phyloP scores from a whole-genome alignment of 1,140 invertebrate genomes.

The Gonatopus flavifemur region DNA sequence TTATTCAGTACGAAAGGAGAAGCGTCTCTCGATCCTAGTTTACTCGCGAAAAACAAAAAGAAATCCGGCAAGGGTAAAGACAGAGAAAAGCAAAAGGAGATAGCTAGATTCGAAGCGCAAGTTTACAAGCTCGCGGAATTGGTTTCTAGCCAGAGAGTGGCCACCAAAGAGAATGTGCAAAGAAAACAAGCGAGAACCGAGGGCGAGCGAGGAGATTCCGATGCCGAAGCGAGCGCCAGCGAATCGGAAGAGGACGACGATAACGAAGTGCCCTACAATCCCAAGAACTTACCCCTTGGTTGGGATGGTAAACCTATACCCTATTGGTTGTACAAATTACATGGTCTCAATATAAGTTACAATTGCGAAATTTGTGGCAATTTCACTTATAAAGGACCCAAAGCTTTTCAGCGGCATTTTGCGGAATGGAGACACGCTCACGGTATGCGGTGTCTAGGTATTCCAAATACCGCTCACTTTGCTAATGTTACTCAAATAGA shows the following conservation, averaged over 20 bases:
- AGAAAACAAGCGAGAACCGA: slow-evolving; percentile 96
- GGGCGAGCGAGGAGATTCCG: slow-evolving; percentile 90
- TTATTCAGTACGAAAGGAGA: slow-evolving; percentile 96
- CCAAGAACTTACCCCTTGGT: slow-evolving; percentile 97
- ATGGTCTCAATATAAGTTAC: slow-evolving; percentile 98
- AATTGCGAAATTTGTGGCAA: slow-evolving; percentile 99
- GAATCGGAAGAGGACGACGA: slow-evolving; percentile 88
- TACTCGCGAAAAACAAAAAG: slow-evolving; percentile 85
- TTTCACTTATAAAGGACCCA: slow-evolving; percentile 98
- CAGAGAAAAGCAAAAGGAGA: slow-evolving; percentile 76
- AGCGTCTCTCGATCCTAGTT: slow-evolving; percentile 82
- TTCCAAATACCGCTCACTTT: slow-evolving; percentile 99
- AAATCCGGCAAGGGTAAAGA: slow-evolving; percentile 67
- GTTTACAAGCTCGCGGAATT: slow-evolving; percentile 85
- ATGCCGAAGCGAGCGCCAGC: slow-evolving; percentile 83
- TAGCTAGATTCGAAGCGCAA: slow-evolving; percentile 85
- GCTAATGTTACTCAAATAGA: slow-evolving; percentile 99
- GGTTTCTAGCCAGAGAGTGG: slow-evolving; percentile 78
- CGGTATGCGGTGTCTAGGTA: slow-evolving; percentile 98
- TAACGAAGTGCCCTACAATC: slow-evolving; percentile 97
- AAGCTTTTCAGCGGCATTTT: slow-evolving; percentile 99
- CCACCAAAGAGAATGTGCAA: slow-evolving; percentile 98
- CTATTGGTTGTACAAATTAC: slow-evolving; percentile 99
- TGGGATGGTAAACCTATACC: slow-evolving; percentile 99
- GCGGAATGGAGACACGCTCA: slow-evolving; percentile 99